Percentiles rank a stretch among this genome's conserved stretches.
phyloP scores from a whole-genome alignment of 2,797 vertebrate species.

The Masticophis lateralis region DNA sequence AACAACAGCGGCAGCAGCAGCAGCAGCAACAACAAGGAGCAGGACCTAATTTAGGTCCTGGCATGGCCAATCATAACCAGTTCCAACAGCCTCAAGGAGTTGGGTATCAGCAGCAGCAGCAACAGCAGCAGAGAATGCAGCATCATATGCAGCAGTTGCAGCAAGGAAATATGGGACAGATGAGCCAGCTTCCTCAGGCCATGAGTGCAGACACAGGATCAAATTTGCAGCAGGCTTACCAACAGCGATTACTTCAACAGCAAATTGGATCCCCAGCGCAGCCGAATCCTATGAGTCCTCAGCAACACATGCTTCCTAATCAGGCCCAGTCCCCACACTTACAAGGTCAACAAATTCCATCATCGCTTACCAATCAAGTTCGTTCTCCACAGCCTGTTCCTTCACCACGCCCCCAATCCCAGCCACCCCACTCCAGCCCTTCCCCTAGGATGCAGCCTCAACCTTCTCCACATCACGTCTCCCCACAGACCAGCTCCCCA shows the following conservation, averaged over 20 bases:
- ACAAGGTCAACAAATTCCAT: slow-evolving; percentile 84
- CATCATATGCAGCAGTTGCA: slow-evolving; percentile 83
- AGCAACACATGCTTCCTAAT: slow-evolving; percentile 78
- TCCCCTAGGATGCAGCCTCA: slow-evolving; percentile 96
- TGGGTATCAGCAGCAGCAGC: slow-evolving; percentile 78
- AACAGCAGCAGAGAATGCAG: slow-evolving; percentile 77
- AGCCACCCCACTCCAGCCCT: slow-evolving; percentile 95
- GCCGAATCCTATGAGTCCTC: slow-evolving; percentile 93
- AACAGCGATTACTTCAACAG: slow-evolving; percentile 90
- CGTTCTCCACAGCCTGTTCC: slow-evolving; percentile 92
- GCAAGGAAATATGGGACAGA: slow-evolving; percentile 82
- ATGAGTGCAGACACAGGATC: slow-evolving; percentile 76
- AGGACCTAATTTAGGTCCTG: slow-evolving; percentile 63
- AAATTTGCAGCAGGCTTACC: slow-evolving; percentile 82
- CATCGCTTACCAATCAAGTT: slow-evolving; percentile 92
- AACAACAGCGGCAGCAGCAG: slow-evolving; percentile 81
- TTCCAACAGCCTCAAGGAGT: slow-evolving; percentile 84
- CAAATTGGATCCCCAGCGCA: slow-evolving; percentile 86
- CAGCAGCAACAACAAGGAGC: slow-evolving; percentile 84
- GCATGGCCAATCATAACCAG: slow-evolving; percentile 83
- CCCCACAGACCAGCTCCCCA: slow-evolving; percentile 94
- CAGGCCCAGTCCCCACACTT: slow-evolving; percentile 91
- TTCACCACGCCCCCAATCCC: slow-evolving; percentile 92
- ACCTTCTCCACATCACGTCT: slow-evolving; percentile 94
- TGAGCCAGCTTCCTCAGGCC: slow-evolving; percentile 80